Evolutionary conservation across 2,888 invertebrate genomes (phyloP).

Genomic region (Euproctis similis): DNA sequence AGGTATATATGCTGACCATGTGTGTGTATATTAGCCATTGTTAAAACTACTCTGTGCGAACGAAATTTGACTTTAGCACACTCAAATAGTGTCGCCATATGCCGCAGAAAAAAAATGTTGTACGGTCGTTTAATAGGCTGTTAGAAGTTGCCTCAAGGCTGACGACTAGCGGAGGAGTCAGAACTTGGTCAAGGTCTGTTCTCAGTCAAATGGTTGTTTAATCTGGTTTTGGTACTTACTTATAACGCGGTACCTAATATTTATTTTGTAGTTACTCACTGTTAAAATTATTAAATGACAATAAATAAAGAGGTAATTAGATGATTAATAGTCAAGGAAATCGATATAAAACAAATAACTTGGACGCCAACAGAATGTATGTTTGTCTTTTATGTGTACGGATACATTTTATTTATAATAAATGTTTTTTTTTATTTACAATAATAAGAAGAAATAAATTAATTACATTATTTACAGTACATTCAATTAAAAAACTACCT

Average conservation of each 20-base stretch:
- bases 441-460: too few species aligned
- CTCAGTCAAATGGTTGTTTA: slow-evolving; percentile 22
- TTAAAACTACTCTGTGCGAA: not conserved
- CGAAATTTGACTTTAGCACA: slow-evolving; percentile 9
- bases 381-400: too few species aligned
- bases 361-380: not conserved
- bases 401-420: too few species aligned
- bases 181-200: slow-evolving; percentile 51
- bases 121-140: slow-evolving; percentile 29
- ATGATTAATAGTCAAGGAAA: slow-evolving; percentile 9
- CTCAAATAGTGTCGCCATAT: too few species aligned
- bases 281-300: slow-evolving; percentile 5
- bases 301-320: slow-evolving; percentile 11
- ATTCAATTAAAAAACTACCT: too few species aligned
- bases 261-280: slow-evolving; percentile 12
- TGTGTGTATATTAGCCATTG: slow-evolving; percentile 13
- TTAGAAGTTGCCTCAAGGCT: slow-evolving; percentile 47
- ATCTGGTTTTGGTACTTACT: slow-evolving; percentile 20
- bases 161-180: slow-evolving; percentile 38
- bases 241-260: too few species aligned
- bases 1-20: slow-evolving; percentile 7
- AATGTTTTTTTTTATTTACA: too few species aligned
- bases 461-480: too few species aligned
- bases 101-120: slow-evolving; percentile 1
- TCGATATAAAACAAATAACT: slow-evolving; percentile 9